These are phyloP conservation scores for Xyrichtys novacula DNA, from an alignment of 2,797 vertebrate genomes.

Conservation along the genomic window DNA sequence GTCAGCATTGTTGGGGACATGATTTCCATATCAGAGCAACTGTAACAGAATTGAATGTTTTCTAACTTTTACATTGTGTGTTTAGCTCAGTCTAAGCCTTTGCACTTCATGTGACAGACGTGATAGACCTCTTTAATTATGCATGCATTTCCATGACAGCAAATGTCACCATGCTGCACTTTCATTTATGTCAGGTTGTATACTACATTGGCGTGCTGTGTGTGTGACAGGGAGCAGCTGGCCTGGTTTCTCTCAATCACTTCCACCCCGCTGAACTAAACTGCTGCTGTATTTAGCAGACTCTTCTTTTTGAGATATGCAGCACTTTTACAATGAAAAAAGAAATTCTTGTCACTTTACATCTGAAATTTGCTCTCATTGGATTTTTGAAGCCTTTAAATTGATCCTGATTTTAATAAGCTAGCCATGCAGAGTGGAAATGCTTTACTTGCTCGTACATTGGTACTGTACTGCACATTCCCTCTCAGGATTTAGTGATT, in stretches of 20 bases:
- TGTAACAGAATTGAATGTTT: neutral
- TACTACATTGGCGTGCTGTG: conserved; percentile 18
- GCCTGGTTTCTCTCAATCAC: conserved; percentile 40
- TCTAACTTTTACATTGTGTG: neutral
- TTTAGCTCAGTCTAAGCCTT: neutral
- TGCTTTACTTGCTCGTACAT: neutral
- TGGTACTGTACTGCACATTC: neutral
- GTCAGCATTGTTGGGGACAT: neutral
- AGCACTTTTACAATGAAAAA: neutral
- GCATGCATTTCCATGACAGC: conserved; percentile 12
- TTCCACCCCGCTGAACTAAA: conserved; percentile 32
- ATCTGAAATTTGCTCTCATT: conserved; percentile 16
- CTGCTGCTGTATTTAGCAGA: conserved; percentile 25
- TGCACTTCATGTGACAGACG: neutral
- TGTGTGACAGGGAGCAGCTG: conserved; percentile 37
- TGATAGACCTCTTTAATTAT: neutral
- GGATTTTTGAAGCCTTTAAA: conserved; percentile 14
- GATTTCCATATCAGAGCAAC: neutral
- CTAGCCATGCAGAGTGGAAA: neutral
- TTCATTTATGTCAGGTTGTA: conserved; percentile 3
- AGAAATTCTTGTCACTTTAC: conserved; percentile 1
- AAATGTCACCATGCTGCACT: conserved; percentile 14
- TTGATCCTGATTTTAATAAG: conserved; percentile 19
- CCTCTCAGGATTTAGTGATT: neutral
- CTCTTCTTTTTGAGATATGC: conserved; percentile 19